Conservation (phyloP, 2,888 invertebrate genomes). For the Dexiosoma caninum region DNA sequence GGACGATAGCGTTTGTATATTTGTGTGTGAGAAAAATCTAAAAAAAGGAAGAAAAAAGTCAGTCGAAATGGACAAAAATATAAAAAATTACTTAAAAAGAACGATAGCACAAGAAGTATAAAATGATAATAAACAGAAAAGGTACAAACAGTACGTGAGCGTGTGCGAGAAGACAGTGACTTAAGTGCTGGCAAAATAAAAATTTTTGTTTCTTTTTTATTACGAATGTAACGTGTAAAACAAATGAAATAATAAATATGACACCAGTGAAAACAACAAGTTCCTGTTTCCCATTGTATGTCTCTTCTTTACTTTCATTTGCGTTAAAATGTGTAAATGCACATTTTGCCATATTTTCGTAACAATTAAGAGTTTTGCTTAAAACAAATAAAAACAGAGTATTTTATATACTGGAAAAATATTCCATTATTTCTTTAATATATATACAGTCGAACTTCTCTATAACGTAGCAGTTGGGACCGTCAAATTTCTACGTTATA, state of each 20-base stretch:
- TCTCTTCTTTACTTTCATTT: too few relatives aligned
- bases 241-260: conserved; percentile 62
- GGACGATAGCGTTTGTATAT: neutral
- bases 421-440: conserved; percentile 36
- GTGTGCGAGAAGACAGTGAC: neutral
- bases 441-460: too few relatives aligned
- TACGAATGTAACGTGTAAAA: conserved; percentile 49
- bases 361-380: too few relatives aligned
- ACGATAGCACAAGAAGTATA: neutral
- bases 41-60: conserved; percentile 4
- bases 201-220: conserved; percentile 48
- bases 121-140: neutral
- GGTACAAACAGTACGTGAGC: neutral
- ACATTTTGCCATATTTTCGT: neutral
- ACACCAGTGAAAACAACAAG: conserved; percentile 56
- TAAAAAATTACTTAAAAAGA: conserved; percentile 63
- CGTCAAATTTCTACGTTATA: too few relatives aligned
- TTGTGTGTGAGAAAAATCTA: neutral
- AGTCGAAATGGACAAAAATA: conserved; percentile 17
- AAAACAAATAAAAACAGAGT: conserved; percentile 2
- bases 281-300: conserved; percentile 52
- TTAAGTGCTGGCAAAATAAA: neutral
- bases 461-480: too few relatives aligned
- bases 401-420: conserved; percentile 47
- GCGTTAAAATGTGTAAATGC: too few relatives aligned